phyloP scores from a whole-genome alignment of 2,888 invertebrate genomes.

The Rhabditoides inermis region DNA sequence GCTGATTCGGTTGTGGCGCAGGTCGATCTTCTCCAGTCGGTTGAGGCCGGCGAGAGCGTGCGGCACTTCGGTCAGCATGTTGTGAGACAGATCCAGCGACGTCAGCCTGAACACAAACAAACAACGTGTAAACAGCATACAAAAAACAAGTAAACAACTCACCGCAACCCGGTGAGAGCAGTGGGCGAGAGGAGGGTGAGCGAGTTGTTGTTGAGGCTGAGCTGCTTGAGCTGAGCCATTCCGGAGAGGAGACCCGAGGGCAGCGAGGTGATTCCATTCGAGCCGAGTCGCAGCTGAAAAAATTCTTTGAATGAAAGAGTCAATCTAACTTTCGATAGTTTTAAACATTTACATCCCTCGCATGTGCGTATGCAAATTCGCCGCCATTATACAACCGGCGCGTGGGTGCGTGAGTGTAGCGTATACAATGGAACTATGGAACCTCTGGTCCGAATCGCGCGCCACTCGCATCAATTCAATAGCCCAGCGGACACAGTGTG shows the following conservation, averaged over 20 bases:
- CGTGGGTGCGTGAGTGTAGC: conserved; percentile 32
- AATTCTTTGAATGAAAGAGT: conserved; percentile 7
- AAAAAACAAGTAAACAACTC: too few species aligned
- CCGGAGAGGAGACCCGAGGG: conserved; percentile 18
- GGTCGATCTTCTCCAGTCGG: conserved; percentile 31
- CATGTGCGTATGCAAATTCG: too few species aligned
- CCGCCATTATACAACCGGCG: too few species aligned
- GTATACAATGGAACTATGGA: too few species aligned
- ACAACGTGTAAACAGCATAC: too few species aligned
- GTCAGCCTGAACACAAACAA: conserved; percentile 10
- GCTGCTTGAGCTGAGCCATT: conserved; percentile 13
- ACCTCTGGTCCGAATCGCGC: too few species aligned
- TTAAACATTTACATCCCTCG: too few species aligned
- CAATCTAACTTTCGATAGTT: conserved; percentile 16
- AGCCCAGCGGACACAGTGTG: too few species aligned
- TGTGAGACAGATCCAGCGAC: conserved; percentile 28
- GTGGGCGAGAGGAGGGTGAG: conserved; percentile 26
- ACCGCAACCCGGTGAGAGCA: conserved; percentile 13
- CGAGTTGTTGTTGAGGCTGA: conserved; percentile 18
- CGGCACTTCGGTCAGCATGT: conserved; percentile 37
- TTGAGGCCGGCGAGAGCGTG: conserved; percentile 33
- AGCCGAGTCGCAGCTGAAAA: conserved; percentile 30
- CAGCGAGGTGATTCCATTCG: conserved; percentile 16
- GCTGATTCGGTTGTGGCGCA: conserved; percentile 32
- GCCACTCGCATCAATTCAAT: too few species aligned